A percentile compares a stretch with the other conserved stretches of the same genome.
Evolutionary conservation across 1,140 invertebrate genomes (phyloP).

Genomic region (Cotesia vestalis): DNA sequence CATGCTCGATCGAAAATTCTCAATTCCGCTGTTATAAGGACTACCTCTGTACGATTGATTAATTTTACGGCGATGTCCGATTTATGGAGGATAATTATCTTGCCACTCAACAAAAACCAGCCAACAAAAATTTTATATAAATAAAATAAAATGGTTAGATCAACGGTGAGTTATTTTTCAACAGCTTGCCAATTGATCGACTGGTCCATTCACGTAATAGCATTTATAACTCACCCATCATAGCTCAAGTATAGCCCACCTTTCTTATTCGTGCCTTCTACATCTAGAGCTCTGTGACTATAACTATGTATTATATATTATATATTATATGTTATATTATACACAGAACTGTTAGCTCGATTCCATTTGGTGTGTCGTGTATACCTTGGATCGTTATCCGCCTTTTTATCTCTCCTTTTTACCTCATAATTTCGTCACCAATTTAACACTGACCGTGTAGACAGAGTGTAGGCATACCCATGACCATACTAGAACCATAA

Average conservation of each 20-base stretch:
- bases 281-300: not conserved
- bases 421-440: constrained; percentile 24
- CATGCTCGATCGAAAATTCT: constrained; percentile 1
- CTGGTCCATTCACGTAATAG: constrained; percentile 1
- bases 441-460: not conserved
- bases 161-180: not conserved
- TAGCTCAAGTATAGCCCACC: not conserved
- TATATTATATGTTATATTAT: too few relatives aligned
- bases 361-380: constrained; percentile 7
- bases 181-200: constrained; percentile 14
- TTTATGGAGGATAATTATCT: too few relatives aligned
- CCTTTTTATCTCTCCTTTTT: constrained; percentile 22
- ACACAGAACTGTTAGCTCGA: constrained; percentile 15
- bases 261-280: not conserved
- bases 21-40: not conserved
- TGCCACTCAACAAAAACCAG: too few relatives aligned
- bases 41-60: not conserved
- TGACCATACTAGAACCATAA: too few relatives aligned
- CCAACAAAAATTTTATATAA: too few relatives aligned
- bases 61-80: not conserved
- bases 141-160: too few relatives aligned
- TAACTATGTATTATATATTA: not conserved
- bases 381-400: constrained; percentile 24
- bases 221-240: not conserved
- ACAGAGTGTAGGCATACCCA: too few relatives aligned